Evolutionary conservation across 2,113 vertebrate genomes (phyloP), one percentile per base, ranked within the genome.

Genomic region (Cyanoliseus patagonus): DNA sequence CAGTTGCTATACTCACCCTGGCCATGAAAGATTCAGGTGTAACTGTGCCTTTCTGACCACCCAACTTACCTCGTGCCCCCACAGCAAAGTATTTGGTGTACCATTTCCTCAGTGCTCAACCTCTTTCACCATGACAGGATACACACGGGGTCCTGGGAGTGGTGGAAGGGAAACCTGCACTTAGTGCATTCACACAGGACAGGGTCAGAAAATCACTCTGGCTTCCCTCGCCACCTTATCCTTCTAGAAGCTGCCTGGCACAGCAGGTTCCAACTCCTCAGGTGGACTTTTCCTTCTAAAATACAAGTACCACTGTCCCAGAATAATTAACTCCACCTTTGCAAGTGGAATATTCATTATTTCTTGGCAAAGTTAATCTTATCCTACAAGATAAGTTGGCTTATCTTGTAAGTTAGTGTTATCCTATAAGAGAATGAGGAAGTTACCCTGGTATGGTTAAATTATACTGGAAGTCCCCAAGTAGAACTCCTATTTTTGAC

Each of bases 131-230:
- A 31, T 47, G 41, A 83, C 3, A 0, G n/a, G 64, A 42, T 37
- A n/a, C 10, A 28, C 51, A 10, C 0, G 0, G 33, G 22, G 35
- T 49, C 31, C 23, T 86, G 46, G 37, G 44, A 62, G 4, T 1
- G 1, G 27, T 0, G 1, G 46, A 19, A 77, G 31, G n/a, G 64
- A 69, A 86, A 59, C 7, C 22, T 66, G 22, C 52, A 35, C 15
- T 46, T 77, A 22, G 10, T 39, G 16, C 23, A 27, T 10, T 62
- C 46, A 19, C 16, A 30, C 13, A 47, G n/a, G 8, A 42, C 1
- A 0, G 57, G 17, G 31, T 53, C 44, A 53, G 59, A 73, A 79
- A 66, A 90, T 20, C 33, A 73, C 10, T 4, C 31, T 1, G 0
- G 7, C 16, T 75, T 84, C 14, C 14, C 18, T 81, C 6, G 9